Evolutionary conservation across 2,797 vertebrate genomes (phyloP).

Genomic region (Malacoraja senta): DNA sequence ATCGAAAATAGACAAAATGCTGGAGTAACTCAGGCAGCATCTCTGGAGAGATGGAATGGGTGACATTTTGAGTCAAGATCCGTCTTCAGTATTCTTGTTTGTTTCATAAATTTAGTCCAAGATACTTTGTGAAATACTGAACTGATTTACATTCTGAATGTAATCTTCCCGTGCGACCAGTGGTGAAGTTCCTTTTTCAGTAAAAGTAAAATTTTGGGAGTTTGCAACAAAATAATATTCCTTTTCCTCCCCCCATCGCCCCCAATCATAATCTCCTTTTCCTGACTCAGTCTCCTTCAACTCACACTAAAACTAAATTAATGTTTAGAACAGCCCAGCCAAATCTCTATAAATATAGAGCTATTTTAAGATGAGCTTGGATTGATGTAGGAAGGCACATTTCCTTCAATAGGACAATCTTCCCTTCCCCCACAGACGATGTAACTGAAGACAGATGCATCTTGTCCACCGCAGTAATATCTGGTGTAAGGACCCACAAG

Average conservation of each 20-base stretch:
- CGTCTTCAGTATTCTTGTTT: not conserved
- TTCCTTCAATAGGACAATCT: not conserved
- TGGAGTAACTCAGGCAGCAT: no score
- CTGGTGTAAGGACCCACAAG: not conserved
- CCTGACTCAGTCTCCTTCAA: not conserved
- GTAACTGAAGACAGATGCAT: not conserved
- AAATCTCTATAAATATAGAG: not conserved
- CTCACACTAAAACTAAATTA: not conserved
- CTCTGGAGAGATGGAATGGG: no score
- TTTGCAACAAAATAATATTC: not conserved
- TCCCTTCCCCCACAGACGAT: not conserved
- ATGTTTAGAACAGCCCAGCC: not conserved
- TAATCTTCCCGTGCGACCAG: not conserved
- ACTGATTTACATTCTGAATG: not conserved
- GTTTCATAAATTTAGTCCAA: not conserved
- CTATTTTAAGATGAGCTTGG: not conserved
- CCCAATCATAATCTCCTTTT: not conserved
- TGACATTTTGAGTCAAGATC: no score
- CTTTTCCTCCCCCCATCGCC: not conserved
- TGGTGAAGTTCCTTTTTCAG: not conserved
- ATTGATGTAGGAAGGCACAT: not conserved
- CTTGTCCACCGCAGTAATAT: not conserved
- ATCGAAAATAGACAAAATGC: no score
- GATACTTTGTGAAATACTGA: not conserved
- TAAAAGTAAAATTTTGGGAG: not conserved